A percentile compares a stretch with the other conserved stretches of the same genome.
These are phyloP conservation scores for Contarinia nasturtii DNA, from an alignment of 1,140 invertebrate genomes.

Conservation along the genomic window DNA sequence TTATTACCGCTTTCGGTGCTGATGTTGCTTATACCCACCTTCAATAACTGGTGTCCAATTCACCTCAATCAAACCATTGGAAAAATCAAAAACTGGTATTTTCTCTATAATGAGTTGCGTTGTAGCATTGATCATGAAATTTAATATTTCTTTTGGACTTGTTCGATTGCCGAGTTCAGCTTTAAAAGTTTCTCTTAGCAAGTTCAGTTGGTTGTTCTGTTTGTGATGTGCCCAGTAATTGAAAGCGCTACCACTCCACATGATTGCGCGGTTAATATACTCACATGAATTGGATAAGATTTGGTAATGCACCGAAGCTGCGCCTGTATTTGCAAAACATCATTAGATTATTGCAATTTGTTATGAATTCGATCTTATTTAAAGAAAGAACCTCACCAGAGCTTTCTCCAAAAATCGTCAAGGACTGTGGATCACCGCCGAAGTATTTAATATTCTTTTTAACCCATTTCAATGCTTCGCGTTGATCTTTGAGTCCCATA, in stretches of 20 bases:
- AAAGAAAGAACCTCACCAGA: conserved; percentile 21
- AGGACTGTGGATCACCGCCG: conserved; percentile 30
- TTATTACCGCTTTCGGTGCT: no score
- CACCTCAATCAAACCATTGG: background rate
- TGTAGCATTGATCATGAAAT: background rate
- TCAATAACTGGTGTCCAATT: background rate
- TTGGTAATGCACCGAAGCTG: background rate
- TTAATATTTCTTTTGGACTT: background rate
- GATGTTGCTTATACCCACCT: no score
- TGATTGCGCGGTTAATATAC: background rate
- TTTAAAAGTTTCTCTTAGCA: background rate
- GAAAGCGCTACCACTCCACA: background rate
- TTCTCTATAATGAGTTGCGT: background rate
- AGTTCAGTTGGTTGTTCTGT: background rate
- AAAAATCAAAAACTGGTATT: background rate
- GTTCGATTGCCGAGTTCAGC: background rate
- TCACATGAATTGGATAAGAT: background rate
- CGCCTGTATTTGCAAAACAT: background rate
- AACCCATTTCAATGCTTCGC: conserved; percentile 36
- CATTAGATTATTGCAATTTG: background rate
- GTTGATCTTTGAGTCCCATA: conserved; percentile 38
- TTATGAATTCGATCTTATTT: background rate
- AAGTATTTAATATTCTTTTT: conserved; percentile 30
- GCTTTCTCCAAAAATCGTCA: conserved; percentile 31
- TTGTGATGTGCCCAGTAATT: background rate